Evolutionary conservation across 2,797 vertebrate species (phyloP), one percentile per base, ranked within the genome.

Genomic region (Pseudochirops corinnae): DNA sequence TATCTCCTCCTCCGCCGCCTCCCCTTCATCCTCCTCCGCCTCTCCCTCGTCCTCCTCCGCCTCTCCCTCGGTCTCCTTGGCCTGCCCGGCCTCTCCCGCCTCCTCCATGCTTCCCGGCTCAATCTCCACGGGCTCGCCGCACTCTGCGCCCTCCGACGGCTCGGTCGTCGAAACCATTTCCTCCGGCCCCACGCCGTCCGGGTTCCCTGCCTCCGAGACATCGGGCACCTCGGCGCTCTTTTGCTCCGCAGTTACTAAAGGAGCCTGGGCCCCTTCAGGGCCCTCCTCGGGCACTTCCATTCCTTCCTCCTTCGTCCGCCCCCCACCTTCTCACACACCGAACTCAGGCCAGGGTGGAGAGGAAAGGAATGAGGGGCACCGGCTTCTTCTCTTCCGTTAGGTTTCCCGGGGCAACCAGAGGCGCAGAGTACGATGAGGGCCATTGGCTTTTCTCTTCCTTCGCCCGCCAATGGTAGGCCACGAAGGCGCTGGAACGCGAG

Each of bases 401-500:
- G 98, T 98, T 98, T 97, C 97, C 96, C 82, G 29, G 95, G 96
- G 97, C 97, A 97, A 98, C 98, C 95, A 31, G 74, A n/a, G 94
- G 94, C 92, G 93, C 96, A 55, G 56, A 58, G 93, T 62, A 55
- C 60, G 92, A 56, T 39, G 62, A 28, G 55, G 21, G 6, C 91
- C 93, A 98, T 98, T 98, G 98, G 98, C 82, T n/a, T 24, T 5
- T 12, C 91, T 55, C 95, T 93, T 29, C 87, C 96, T 92, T 93
- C 55, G 1, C 0, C 0, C 33, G 0, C 97, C 97, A 98, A 97
- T 97, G 12, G 94, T 26, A 53, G n/a, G 31, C 21, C 26, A 74
- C 26, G 50, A 90, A 74, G 90, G 50, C 10, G 10, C 50, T 26
- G 39, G 14, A 28, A 0, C 9, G 29, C 24, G 29, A 3, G 14